Base-by-base conservation (phyloP, 1,140 invertebrate species). In the Luehdorfia chinensis region DNA sequence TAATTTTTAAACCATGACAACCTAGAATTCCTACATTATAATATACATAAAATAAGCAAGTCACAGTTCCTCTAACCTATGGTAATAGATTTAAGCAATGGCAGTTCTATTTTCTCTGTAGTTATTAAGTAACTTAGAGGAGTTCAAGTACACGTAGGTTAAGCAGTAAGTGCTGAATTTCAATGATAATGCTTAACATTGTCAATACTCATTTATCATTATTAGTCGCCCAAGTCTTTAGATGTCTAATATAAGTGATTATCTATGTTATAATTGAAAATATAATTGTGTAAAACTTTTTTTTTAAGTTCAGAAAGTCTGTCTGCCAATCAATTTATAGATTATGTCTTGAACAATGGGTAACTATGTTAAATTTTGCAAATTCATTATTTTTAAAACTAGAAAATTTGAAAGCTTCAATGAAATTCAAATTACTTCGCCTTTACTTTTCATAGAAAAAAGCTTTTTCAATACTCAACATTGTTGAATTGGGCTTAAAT, bases 181-280 rank as follows among this genome's bases (percentile, higher is more conserved):
- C 6, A 31, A 31, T 12, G 68, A 75, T 74, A 63, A 75, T 71
- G 67, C 69, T 74, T 69, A 69, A 63, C 62, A 66, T 66, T 71
- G 62, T 68, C 63, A 80, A 84, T 80, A 80, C 79, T 80, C 76
- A 80, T 78, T 64, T 66, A 69, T 63, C 61, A 64, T 69, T 50
- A 58, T 55, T 61, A 59, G 39, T 48, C 47, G 59, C 65, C 60
- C 65, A 59, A 61, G 13, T 12, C 25, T 27, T 27, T 21, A 21
- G 19, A 16, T 8, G 25, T 30, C 8, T 4, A 2, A 12, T 15
- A 37, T 48, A 14, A 54, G 39, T 48, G 14, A 16, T 47, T 57
- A 46, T 47, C 60, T 55, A 47, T 47, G 23, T 57, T n/a, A 32
- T 31, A 47, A 31, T 2, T 31, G 9, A 31, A n/a, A n/a, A n/a